Base-by-base conservation (phyloP, 2,797 vertebrate genomes). In the Syngnathus acus region DNA sequence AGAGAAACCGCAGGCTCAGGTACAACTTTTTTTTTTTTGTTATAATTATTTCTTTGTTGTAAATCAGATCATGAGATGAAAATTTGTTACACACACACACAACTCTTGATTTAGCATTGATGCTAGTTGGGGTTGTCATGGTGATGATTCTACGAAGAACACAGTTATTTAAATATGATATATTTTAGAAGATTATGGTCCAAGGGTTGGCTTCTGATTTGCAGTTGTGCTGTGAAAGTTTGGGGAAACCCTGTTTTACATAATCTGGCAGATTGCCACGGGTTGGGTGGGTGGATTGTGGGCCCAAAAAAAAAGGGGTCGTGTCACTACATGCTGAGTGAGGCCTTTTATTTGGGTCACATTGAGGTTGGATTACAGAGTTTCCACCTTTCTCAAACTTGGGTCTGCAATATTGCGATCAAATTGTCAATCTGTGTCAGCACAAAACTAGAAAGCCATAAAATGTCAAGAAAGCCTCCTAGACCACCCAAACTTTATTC, bases 271-370 rank as follows among this genome's bases (percentile, higher is more conserved):
- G 26, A 57, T 57, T 32, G 14, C 13, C 10, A 32, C 32, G 32
- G 32, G 32, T 26, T 26, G 9, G n/a, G 21, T 23, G 9, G 50
- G 32, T 37, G 32, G 23, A 32, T 38, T 9, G 38, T 38, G 16
- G 19, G 9, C 5, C 4, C 1, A 11, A 32, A 32, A 32, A 32
- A 32, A 32, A 32, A 32, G 42, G 21, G 60, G 60, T 16, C 40
- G 21, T 62, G 42, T 45, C 11, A 6, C 60, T 16, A 23, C 60
- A 62, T 45, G 60, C 60, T 62, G 60, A 26, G 40, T 13, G 21
- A 62, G 60, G 21, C 2, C 42, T 62, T 14, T 62, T 45, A 62
- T 62, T 45, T 45, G 60, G 60, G 39, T 48, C 45, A 50, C 6
- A 17, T 38, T 11, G 26, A 19, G 62, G 39, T 45, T 13, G 14